phyloP scores from a whole-genome alignment of 2,888 invertebrate genomes.

The Lathronympha strigana region DNA sequence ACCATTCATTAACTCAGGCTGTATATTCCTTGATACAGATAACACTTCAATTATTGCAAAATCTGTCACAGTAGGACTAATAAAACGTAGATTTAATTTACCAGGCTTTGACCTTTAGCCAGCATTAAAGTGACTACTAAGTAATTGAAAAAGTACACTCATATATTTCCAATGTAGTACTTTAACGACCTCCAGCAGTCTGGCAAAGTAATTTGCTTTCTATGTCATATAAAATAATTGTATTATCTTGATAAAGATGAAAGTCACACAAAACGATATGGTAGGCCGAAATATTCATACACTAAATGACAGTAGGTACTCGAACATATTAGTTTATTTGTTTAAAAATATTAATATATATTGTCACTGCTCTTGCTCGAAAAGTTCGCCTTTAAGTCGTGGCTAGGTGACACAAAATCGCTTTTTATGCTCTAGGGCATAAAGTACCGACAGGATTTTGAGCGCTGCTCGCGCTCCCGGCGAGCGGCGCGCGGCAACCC shows the following conservation, averaged over 20 bases:
- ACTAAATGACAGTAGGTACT: too few species aligned
- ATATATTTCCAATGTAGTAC: slow-evolving; percentile 35
- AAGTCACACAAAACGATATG: slow-evolving; percentile 18
- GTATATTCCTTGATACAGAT: too few species aligned
- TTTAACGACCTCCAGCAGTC: slow-evolving; percentile 43
- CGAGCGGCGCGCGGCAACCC: too few species aligned
- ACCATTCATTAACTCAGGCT: too few species aligned
- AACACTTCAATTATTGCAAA: not conserved
- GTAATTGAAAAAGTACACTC: slow-evolving; percentile 16
- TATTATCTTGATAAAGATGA: slow-evolving; percentile 45
- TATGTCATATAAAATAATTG: slow-evolving; percentile 59
- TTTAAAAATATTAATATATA: too few species aligned
- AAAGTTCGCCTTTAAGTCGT: too few species aligned
- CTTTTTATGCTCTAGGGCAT: too few species aligned
- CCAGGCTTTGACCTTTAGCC: slow-evolving; percentile 8
- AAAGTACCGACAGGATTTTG: too few species aligned
- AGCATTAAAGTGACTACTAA: not conserved
- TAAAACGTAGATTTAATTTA: not conserved
- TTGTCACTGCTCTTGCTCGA: too few species aligned
- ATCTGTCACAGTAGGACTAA: not conserved
- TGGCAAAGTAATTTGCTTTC: slow-evolving; percentile 58
- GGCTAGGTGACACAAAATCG: too few species aligned
- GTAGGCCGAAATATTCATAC: not conserved
- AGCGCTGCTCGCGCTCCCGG: too few species aligned
- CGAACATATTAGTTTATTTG: not conserved